These are phyloP conservation scores for Echeneis naucrates DNA, from an alignment of 2,797 vertebrate species.

Conservation along the genomic window DNA sequence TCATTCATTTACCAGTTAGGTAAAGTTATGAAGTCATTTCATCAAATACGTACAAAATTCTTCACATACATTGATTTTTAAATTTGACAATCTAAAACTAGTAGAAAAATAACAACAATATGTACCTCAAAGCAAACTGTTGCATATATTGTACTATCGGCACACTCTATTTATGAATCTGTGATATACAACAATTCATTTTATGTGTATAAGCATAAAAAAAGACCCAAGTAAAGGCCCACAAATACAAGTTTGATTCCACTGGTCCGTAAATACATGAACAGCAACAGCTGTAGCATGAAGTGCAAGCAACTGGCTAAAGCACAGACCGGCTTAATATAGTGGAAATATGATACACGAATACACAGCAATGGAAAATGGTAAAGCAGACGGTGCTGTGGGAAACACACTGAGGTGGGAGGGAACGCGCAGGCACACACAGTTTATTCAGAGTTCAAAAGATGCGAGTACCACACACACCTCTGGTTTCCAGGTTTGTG, in stretches of 20 bases:
- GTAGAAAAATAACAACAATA: neutral
- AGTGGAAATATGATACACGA: slow-evolving; percentile 53
- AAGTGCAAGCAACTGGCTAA: slow-evolving; percentile 34
- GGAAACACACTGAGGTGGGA: slow-evolving; percentile 28
- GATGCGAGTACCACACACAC: slow-evolving; percentile 57
- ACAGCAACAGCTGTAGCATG: slow-evolving; percentile 46
- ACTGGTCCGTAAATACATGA: slow-evolving; percentile 5
- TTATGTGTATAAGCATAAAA: neutral
- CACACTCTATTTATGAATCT: neutral
- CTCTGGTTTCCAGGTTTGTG: slow-evolving; percentile 76
- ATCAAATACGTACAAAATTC: neutral
- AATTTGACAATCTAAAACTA: neutral
- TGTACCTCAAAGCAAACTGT: neutral
- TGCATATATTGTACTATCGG: neutral
- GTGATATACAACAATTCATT: neutral
- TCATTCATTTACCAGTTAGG: no score
- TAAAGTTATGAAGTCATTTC: neutral
- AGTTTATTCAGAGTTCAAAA: slow-evolving; percentile 54
- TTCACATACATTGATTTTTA: neutral
- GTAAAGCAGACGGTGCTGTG: slow-evolving; percentile 18
- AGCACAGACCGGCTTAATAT: slow-evolving; percentile 47
- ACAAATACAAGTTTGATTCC: slow-evolving; percentile 5
- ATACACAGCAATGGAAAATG: slow-evolving; percentile 26
- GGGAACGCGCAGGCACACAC: slow-evolving; percentile 50
- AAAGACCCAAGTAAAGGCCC: neutral